These are phyloP conservation scores for Biston betularia DNA, from an alignment of 2,888 invertebrate genomes.

Conservation along the genomic window DNA sequence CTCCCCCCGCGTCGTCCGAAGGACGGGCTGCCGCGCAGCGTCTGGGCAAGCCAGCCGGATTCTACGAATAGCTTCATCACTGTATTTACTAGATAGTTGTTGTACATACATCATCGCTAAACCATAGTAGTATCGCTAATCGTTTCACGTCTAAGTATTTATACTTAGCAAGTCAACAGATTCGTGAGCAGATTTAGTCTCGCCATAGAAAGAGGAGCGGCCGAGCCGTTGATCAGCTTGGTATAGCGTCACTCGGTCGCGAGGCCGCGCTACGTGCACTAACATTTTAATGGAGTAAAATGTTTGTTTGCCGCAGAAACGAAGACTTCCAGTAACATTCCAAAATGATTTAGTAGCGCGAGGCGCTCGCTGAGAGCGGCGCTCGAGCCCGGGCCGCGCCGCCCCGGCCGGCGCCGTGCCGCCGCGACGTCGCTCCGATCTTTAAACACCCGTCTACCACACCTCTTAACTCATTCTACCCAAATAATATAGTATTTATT, in stretches of 20 bases:
- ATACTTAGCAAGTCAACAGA: conserved; percentile 19
- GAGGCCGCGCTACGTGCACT: conserved; percentile 52
- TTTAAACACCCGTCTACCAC: conserved; percentile 48
- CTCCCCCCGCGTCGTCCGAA: conserved; percentile 46
- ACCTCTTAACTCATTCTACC: conserved; percentile 45
- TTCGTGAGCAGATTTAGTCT: conserved; percentile 7
- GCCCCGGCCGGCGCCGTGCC: conserved; percentile 47
- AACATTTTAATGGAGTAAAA: conserved; percentile 71
- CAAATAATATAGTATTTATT: conserved; percentile 70
- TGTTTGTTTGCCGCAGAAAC: conserved; percentile 83
- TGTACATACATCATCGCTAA: conserved; percentile 53
- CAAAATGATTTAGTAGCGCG: conserved; percentile 76
- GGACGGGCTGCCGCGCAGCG: background rate
- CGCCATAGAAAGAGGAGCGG: background rate
- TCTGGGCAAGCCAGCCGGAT: conserved; percentile 21
- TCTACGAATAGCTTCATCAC: conserved; percentile 39
- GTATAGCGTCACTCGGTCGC: conserved; percentile 38
- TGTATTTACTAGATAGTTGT: conserved; percentile 46
- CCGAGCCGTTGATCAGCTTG: conserved; percentile 22
- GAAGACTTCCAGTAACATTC: conserved; percentile 83
- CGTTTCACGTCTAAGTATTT: conserved; percentile 36
- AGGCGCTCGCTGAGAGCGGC: conserved; percentile 57
- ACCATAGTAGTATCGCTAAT: conserved; percentile 49
- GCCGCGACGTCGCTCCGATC: conserved; percentile 47
- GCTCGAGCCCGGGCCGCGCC: conserved; percentile 39